A percentile compares a stretch with the other conserved stretches of the same genome.
phyloP scores from a whole-genome alignment of 2,888 invertebrate species.

The Lacanobia wlatinum region DNA sequence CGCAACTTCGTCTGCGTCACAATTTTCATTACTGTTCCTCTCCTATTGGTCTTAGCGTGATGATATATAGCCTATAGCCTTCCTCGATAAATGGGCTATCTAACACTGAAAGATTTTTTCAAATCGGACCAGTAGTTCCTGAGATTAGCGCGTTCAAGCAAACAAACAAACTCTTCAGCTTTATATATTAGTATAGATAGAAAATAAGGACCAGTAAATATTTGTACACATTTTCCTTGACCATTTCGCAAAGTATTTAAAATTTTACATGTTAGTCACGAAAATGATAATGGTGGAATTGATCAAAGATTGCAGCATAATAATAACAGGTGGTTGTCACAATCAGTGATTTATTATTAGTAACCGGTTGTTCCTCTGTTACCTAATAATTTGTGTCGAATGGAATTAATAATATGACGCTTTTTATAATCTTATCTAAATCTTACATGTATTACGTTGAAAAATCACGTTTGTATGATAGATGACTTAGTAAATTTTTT shows the following conservation, averaged over 20 bases:
- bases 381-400: slow-evolving; percentile 18
- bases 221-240: not conserved
- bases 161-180: too few species aligned
- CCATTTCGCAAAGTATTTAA: slow-evolving; percentile 14
- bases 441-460: not conserved
- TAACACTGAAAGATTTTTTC: too few species aligned
- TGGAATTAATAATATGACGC: not conserved
- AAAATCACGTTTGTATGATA: slow-evolving; percentile 40
- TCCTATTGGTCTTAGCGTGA: too few species aligned
- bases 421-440: slow-evolving; percentile 12
- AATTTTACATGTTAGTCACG: not conserved
- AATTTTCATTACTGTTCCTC: too few species aligned
- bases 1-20: too few species aligned
- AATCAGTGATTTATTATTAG: slow-evolving; percentile 23
- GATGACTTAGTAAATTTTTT: not conserved
- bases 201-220: not conserved
- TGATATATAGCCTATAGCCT: too few species aligned
- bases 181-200: too few species aligned
- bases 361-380: slow-evolving; percentile 10
- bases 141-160: too few species aligned
- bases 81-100: too few species aligned
- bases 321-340: slow-evolving; percentile 7
- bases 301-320: slow-evolving; percentile 32
- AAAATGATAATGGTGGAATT: slow-evolving; percentile 13
- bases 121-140: too few species aligned